phyloP scores from a whole-genome alignment of 2,888 invertebrate species.

The Ormyrus labotus region DNA sequence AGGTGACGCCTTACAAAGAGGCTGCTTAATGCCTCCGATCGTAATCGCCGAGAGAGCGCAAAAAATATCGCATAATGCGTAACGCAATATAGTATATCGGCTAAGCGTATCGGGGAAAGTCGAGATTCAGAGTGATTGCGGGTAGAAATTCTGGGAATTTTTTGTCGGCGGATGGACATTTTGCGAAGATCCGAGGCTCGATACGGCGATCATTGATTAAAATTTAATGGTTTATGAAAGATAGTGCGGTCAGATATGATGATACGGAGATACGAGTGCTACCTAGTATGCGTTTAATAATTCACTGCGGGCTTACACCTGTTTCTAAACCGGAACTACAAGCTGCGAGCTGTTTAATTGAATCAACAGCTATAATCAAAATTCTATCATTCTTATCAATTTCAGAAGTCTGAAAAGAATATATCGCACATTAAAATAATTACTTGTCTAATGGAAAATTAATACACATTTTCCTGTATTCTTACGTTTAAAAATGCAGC shows the following conservation, averaged over 20 bases:
- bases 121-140: too few relatives aligned
- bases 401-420: too few relatives aligned
- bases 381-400: background rate
- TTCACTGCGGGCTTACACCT: constrained; percentile 6
- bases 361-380: background rate
- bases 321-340: constrained; percentile 12
- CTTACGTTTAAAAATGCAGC: too few relatives aligned
- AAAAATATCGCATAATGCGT: too few relatives aligned
- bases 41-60: background rate
- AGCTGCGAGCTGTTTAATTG: background rate
- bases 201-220: constrained; percentile 23
- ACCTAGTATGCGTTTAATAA: background rate
- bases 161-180: background rate
- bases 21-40: constrained; percentile 12
- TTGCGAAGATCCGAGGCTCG: background rate
- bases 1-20: constrained; percentile 7
- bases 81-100: too few relatives aligned
- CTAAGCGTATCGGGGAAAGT: too few relatives aligned
- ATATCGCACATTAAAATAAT: too few relatives aligned
- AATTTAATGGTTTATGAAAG: constrained; percentile 5
- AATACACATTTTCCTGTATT: too few relatives aligned
- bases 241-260: constrained; percentile 34
- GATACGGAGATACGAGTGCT: background rate
- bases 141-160: background rate
- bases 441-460: too few relatives aligned